Evolutionary conservation across 2,797 vertebrate genomes (phyloP).

Genomic region (Apodemus agrarius): DNA sequence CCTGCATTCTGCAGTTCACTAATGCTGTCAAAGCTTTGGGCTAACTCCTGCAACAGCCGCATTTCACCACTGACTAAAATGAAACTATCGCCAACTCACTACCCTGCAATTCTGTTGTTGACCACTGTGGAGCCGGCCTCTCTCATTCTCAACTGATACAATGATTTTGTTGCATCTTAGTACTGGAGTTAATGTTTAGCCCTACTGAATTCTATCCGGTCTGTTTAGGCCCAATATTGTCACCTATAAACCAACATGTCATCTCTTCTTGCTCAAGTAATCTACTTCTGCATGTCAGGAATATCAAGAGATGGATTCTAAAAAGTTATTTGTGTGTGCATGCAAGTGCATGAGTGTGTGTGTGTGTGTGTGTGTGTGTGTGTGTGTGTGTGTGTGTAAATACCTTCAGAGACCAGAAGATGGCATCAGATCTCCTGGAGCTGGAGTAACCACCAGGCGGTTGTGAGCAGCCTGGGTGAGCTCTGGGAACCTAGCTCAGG

Average conservation of each 20-base stretch:
- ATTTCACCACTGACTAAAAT: neutral
- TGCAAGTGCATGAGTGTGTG: too few relatives aligned
- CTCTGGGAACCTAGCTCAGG: neutral
- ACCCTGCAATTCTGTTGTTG: constrained; percentile 1
- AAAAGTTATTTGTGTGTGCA: neutral
- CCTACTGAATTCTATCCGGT: constrained; percentile 4
- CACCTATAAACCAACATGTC: constrained; percentile 28
- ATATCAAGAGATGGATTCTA: neutral
- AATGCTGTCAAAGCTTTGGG: neutral
- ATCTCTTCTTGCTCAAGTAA: neutral
- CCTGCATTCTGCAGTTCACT: neutral
- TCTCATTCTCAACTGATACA: neutral
- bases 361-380: neutral
- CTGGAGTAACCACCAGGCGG: neutral
- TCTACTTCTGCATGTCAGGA: neutral
- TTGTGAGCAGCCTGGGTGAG: neutral
- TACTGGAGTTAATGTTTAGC: neutral
- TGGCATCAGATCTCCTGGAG: neutral
- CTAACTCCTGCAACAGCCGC: neutral
- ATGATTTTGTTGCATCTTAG: constrained; percentile 13
- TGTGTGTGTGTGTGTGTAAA: neutral
- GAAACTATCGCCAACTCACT: neutral
- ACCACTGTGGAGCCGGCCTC: neutral
- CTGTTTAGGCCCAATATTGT: neutral
- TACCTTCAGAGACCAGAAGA: neutral